Percentiles rank a stretch among this genome's conserved stretches.
Evolutionary conservation across 2,113 vertebrate genomes (phyloP).

Genomic region (Anas platyrhynchos): DNA sequence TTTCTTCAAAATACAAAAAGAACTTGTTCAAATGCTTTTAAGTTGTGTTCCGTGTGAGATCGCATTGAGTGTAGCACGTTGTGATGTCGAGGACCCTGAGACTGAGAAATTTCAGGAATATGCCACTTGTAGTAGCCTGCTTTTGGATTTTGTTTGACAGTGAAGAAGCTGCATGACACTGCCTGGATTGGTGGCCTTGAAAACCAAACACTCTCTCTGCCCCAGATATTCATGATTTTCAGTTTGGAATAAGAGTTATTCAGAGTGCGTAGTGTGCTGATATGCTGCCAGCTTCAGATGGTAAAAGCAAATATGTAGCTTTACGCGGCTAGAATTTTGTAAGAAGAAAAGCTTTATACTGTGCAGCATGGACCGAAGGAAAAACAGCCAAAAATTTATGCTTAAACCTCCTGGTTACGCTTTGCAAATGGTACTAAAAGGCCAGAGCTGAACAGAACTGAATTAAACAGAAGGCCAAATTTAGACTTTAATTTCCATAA

Average conservation of each 20-base stretch:
- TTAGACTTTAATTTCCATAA: neutral
- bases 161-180: neutral
- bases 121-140: neutral
- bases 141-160: neutral
- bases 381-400: neutral
- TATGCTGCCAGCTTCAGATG: neutral
- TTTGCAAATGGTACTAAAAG: neutral
- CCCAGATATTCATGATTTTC: neutral
- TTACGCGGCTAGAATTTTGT: neutral
- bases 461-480: neutral
- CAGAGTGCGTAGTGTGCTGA: neutral
- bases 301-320: neutral
- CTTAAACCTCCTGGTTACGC: neutral
- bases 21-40: neutral
- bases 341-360: neutral
- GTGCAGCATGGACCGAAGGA: fast-evolving
- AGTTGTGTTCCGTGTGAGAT: neutral
- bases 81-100: neutral
- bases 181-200: neutral
- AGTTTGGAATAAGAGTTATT: neutral
- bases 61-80: neutral
- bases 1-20: neutral
- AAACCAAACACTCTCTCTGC: neutral
- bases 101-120: neutral
- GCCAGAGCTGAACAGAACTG: neutral